Conservation (phyloP, 2,797 vertebrate genomes). For the Megalops cyprinoides region DNA sequence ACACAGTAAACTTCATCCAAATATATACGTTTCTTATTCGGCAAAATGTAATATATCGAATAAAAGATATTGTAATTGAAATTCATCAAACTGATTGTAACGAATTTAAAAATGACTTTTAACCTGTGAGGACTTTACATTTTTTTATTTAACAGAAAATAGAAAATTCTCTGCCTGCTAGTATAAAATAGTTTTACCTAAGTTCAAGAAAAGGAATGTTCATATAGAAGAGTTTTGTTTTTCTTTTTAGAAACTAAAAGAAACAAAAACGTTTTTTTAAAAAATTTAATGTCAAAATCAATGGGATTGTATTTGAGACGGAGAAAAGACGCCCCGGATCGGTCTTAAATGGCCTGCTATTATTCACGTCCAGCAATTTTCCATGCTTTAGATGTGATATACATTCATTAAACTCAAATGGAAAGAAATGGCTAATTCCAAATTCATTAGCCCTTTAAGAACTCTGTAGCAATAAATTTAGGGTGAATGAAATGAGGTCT, state of each 20-base stretch:
- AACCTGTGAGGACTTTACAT: too few relatives aligned
- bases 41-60: too few relatives aligned
- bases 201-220: background rate
- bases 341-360: conserved; percentile 78
- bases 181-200: too few relatives aligned
- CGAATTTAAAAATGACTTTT: too few relatives aligned
- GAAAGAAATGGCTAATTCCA: conserved; percentile 86
- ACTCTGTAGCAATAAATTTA: conserved; percentile 80
- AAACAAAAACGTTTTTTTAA: background rate
- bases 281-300: conserved; percentile 34
- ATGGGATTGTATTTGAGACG: conserved; percentile 67
- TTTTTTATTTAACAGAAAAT: too few relatives aligned
- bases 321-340: conserved; percentile 58
- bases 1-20: too few relatives aligned
- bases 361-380: conserved; percentile 77
- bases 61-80: too few relatives aligned
- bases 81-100: too few relatives aligned
- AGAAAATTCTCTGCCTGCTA: too few relatives aligned
- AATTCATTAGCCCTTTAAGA: conserved; percentile 88
- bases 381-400: conserved; percentile 81
- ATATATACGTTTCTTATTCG: too few relatives aligned
- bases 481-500: conserved; percentile 74
- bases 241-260: background rate
- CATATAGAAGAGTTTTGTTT: background rate
- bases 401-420: conserved; percentile 74